phyloP scores from a whole-genome alignment of 2,888 invertebrate genomes.

The Creontiades dilutus region DNA sequence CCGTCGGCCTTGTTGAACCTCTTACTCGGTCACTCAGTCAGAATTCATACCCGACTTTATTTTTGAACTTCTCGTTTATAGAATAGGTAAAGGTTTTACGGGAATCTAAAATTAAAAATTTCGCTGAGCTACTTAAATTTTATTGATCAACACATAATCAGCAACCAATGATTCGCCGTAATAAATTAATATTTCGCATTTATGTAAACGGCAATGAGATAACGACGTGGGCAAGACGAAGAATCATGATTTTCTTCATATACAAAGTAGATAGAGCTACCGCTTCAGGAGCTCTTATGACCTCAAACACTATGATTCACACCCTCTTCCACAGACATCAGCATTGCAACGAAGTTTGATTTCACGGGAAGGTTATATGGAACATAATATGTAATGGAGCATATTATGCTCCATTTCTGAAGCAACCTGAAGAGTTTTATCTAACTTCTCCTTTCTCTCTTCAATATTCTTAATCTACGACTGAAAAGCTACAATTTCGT shows the following conservation, averaged over 20 bases:
- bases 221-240: constrained; percentile 30
- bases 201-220: too few relatives aligned
- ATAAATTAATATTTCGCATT: too few relatives aligned
- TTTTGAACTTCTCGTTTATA: background rate
- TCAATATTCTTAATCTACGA: constrained; percentile 41
- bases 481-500: constrained; percentile 20
- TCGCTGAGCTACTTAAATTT: too few relatives aligned
- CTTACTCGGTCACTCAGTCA: background rate
- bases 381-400: too few relatives aligned
- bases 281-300: background rate
- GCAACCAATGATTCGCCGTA: too few relatives aligned
- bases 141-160: too few relatives aligned
- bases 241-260: constrained; percentile 36
- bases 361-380: constrained; percentile 29
- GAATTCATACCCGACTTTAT: background rate
- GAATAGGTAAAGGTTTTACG: too few relatives aligned
- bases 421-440: constrained; percentile 11
- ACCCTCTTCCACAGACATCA: constrained; percentile 7
- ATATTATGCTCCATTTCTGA: constrained; percentile 22
- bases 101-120: too few relatives aligned
- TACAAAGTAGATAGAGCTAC: constrained; percentile 33
- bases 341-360: constrained; percentile 1
- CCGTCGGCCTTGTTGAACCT: constrained; percentile 2
- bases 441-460: background rate
- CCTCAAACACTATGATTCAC: background rate